Evolutionary conservation across 2,888 invertebrate genomes (phyloP).

Genomic region (Pegoplata infirma): DNA sequence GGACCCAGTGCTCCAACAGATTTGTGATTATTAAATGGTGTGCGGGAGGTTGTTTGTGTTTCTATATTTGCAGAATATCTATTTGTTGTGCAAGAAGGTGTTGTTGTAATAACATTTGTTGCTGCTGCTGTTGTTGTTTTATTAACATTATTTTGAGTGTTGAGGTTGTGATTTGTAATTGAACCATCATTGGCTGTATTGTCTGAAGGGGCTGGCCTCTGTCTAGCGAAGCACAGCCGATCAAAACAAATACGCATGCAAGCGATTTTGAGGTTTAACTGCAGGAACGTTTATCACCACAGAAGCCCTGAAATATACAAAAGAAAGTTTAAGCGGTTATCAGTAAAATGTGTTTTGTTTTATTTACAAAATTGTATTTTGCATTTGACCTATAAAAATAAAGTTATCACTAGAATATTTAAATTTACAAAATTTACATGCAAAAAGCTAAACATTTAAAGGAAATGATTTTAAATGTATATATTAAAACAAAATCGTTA

Average conservation of each 20-base stretch:
- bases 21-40: conserved; percentile 53
- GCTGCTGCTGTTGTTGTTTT: conserved; percentile 67
- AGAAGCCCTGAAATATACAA: conserved; percentile 71
- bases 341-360: conserved; percentile 10
- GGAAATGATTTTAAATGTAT: too few relatives aligned
- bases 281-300: conserved; percentile 70
- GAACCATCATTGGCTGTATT: conserved; percentile 63
- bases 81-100: conserved; percentile 42
- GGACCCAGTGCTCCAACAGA: conserved; percentile 58
- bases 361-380: neutral
- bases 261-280: conserved; percentile 80
- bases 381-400: neutral
- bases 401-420: conserved; percentile 35
- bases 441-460: too few relatives aligned
- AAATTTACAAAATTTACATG: neutral
- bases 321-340: conserved; percentile 1
- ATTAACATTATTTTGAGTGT: conserved; percentile 65
- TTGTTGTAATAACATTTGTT: conserved; percentile 62
- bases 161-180: conserved; percentile 51
- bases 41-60: conserved; percentile 28
- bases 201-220: conserved; percentile 82
- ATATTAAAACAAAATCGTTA: too few relatives aligned
- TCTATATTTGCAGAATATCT: conserved; percentile 56
- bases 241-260: conserved; percentile 96
- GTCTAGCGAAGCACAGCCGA: conserved; percentile 93